Percentiles rank a stretch among this genome's conserved stretches.
Evolutionary conservation across 2,113 vertebrate genomes (phyloP).

Genomic region (Phrynocephalus versicolor): DNA sequence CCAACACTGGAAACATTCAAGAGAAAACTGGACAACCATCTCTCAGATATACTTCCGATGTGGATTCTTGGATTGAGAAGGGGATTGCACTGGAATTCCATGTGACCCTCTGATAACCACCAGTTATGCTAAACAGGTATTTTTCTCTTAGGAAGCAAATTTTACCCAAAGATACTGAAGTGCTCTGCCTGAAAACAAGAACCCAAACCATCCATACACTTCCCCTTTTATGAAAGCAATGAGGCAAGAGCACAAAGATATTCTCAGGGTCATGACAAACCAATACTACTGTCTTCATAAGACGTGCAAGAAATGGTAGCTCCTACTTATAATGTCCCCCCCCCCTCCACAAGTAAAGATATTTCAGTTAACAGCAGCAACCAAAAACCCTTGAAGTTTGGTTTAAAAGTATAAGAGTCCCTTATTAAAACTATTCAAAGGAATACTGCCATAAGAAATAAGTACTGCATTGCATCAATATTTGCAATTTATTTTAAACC

Average conservation of each 20-base stretch:
- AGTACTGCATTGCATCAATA: too few relatives aligned
- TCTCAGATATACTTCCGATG: too few relatives aligned
- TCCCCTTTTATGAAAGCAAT: neutral
- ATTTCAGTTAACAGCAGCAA: neutral
- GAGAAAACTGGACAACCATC: too few relatives aligned
- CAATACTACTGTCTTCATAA: neutral
- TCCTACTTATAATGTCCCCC: neutral
- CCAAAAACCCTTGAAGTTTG: neutral
- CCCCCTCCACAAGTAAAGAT: too few relatives aligned
- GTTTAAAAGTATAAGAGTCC: neutral
- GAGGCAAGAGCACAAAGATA: neutral
- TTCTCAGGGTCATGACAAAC: neutral
- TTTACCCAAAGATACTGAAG: accelerated
- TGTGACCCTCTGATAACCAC: neutral
- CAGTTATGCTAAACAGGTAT: neutral
- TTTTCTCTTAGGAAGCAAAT: accelerated
- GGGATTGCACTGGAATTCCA: too few relatives aligned
- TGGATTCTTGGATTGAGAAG: too few relatives aligned
- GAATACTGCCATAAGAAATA: too few relatives aligned
- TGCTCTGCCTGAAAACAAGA: neutral
- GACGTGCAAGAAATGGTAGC: neutral
- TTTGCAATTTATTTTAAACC: too few relatives aligned
- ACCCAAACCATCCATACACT: neutral
- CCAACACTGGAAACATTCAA: too few relatives aligned
- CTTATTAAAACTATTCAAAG: too few relatives aligned